Evolutionary conservation across 2,113 vertebrate species (phyloP).

Genomic region (crab-eating macaque (Macaca fascicularis)): DNA sequence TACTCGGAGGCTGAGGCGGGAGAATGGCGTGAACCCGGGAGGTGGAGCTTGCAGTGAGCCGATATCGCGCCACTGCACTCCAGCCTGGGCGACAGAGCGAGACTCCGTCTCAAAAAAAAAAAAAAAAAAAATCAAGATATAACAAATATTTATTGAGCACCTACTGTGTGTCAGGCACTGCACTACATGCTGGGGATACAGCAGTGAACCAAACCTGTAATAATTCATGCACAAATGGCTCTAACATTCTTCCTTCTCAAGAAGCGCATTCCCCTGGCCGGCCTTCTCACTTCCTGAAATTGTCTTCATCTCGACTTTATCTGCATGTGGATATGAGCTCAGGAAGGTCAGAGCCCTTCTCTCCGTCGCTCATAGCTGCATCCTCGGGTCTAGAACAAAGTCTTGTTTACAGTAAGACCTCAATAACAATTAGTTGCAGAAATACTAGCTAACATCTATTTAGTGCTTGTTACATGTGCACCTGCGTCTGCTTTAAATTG

Average conservation of each 20-base stretch:
- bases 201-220: background rate
- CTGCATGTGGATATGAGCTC: background rate
- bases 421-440: background rate
- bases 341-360: background rate
- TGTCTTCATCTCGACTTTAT: background rate
- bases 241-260: background rate
- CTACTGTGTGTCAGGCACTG: background rate
- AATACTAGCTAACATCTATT: background rate
- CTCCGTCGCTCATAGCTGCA: background rate
- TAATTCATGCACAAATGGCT: background rate
- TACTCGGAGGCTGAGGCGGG: no score
- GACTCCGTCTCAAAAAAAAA: no score
- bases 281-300: background rate
- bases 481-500: background rate
- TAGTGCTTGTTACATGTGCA: background rate
- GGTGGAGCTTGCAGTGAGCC: no score
- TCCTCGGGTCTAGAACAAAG: background rate
- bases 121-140: background rate
- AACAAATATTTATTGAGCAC: background rate
- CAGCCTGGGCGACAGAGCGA: no score
- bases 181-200: background rate
- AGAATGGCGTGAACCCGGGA: no score
- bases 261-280: background rate
- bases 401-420: background rate
- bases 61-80: no score